Evolutionary conservation across 2,888 invertebrate genomes (phyloP).

Genomic region (Leptinotarsa rubiginosa): DNA sequence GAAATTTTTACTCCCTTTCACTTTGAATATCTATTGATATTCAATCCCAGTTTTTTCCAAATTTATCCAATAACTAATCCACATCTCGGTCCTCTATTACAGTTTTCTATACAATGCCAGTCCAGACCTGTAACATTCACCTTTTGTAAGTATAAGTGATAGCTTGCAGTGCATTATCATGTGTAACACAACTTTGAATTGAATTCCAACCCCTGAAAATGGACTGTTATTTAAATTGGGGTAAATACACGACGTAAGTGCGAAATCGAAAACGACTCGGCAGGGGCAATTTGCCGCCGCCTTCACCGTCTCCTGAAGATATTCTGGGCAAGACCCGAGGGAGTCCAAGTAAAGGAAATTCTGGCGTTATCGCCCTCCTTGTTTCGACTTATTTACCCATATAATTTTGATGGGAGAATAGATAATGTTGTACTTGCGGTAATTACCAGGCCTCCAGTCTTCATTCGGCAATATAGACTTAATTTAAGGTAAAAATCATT

Average conservation of each 20-base stretch:
- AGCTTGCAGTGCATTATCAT: too few relatives aligned
- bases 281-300: neutral
- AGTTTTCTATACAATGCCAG: too few relatives aligned
- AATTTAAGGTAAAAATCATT: constrained; percentile 43
- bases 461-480: constrained; percentile 31
- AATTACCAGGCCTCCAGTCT: constrained; percentile 40
- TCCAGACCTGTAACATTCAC: too few relatives aligned
- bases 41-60: too few relatives aligned
- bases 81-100: too few relatives aligned
- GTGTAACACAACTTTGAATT: too few relatives aligned
- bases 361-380: constrained; percentile 28
- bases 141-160: too few relatives aligned
- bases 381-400: constrained; percentile 49
- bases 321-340: constrained; percentile 10
- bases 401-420: constrained; percentile 49
- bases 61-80: too few relatives aligned
- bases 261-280: neutral
- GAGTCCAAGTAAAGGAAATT: constrained; percentile 27
- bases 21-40: too few relatives aligned
- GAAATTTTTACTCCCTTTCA: too few relatives aligned
- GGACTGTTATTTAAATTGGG: too few relatives aligned
- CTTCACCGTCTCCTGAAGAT: neutral
- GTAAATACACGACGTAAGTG: neutral
- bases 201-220: too few relatives aligned
- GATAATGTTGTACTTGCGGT: constrained; percentile 49